Conservation (phyloP, 2,797 vertebrate species). For the Cryptoblepharus egeriae region DNA sequence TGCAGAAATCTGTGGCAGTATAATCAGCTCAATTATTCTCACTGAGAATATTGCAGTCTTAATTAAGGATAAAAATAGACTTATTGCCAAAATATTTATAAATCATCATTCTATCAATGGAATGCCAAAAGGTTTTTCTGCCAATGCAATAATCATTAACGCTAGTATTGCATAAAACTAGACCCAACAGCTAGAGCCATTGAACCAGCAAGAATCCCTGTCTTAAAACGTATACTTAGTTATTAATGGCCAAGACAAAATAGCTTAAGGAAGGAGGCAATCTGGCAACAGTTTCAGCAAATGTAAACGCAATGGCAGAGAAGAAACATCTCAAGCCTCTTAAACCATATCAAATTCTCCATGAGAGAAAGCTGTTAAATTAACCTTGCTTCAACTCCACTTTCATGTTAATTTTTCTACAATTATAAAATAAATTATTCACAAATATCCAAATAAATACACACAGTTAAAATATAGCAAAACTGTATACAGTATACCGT, state of each 20-base stretch:
- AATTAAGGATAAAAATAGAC: not conserved
- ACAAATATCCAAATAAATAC: not conserved
- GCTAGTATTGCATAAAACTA: not conserved
- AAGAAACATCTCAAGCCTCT: not conserved
- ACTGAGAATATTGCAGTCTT: too few species aligned
- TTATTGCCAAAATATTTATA: not conserved
- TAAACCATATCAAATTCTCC: not conserved
- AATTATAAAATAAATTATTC: not conserved
- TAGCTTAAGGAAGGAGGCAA: not conserved
- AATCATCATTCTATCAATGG: not conserved
- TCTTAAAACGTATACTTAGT: not conserved
- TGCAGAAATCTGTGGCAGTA: too few species aligned
- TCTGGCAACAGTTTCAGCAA: not conserved
- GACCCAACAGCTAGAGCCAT: not conserved
- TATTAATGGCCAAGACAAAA: not conserved
- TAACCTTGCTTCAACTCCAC: not conserved
- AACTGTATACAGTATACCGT: slow-evolving; percentile 18
- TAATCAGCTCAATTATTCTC: too few species aligned
- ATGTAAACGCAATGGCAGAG: not conserved
- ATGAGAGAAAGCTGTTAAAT: not conserved
- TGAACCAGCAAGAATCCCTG: not conserved
- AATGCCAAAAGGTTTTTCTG: not conserved
- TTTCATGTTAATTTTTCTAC: not conserved
- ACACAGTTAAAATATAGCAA: slow-evolving; percentile 28
- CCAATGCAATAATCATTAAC: not conserved